These are phyloP conservation scores for Ivindomyrus marchei DNA, from an alignment of 2,113 vertebrate species.

Conservation along the genomic window DNA sequence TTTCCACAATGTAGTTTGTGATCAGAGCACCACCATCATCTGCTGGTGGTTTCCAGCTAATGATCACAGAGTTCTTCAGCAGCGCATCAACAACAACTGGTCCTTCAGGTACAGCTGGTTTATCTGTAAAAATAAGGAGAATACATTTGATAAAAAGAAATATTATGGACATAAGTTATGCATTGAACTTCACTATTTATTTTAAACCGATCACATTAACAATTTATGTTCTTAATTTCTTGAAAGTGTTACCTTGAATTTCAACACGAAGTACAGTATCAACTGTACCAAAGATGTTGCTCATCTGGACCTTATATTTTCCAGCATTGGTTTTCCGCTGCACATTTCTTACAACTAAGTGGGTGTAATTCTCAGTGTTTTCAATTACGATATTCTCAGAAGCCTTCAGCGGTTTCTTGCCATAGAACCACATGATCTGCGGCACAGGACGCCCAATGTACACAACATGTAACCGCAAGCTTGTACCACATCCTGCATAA, in stretches of 20 bases:
- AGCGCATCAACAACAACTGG: slow-evolving; percentile 86
- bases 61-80: slow-evolving; percentile 85
- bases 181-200: neutral
- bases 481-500: slow-evolving; percentile 78
- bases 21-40: slow-evolving; percentile 92
- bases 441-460: slow-evolving; percentile 97
- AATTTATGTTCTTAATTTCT: neutral
- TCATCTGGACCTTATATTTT: slow-evolving; percentile 93
- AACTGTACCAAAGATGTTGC: slow-evolving; percentile 82
- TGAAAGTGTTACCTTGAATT: slow-evolving; percentile 81
- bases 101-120: slow-evolving; percentile 82
- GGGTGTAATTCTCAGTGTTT: slow-evolving; percentile 93
- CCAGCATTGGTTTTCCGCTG: slow-evolving; percentile 88
- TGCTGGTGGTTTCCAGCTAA: slow-evolving; percentile 89
- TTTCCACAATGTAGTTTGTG: slow-evolving; percentile 95
- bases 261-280: slow-evolving; percentile 83
- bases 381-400: slow-evolving; percentile 85
- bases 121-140: slow-evolving; percentile 66
- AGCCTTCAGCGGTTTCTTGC: slow-evolving; percentile 84
- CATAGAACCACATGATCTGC: slow-evolving; percentile 94
- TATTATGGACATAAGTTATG: neutral
- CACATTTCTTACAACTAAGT: slow-evolving; percentile 89
- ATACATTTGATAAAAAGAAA: neutral
- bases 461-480: slow-evolving; percentile 86
- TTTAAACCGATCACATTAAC: neutral